Evolutionary conservation across 2,888 invertebrate genomes (phyloP), one percentile per base, ranked within the genome.

Genomic region (Mesopsocus fuscifrons): DNA sequence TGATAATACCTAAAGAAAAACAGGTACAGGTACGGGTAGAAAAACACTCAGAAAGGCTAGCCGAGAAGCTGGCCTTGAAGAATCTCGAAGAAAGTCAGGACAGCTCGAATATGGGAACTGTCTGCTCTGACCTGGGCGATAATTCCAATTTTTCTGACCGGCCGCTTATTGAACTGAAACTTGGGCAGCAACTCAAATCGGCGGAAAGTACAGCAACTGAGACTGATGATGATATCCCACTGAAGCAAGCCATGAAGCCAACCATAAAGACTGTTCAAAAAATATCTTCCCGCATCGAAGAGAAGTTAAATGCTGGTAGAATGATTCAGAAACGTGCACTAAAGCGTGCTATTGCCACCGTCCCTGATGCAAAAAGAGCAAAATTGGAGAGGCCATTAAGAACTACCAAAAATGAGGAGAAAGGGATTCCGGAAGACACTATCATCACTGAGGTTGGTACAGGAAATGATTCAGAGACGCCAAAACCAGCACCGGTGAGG

Each of bases 41-140:
- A 13, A 32, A 46, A 11, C 13, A 46, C 2, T 45, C 45, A 8
- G 48, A 49, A n/a, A 49, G 41, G 20, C 45, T 20, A 11, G 5
- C 20, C 13, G 33, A 23, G 16, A 44, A 44, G 20, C 16, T 31
- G 9, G 21, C 17, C 16, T n/a, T n/a, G n/a, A 32, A 15, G 13
- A 31, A 44, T 16, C 18, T 40, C 20, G 21, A 43, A 38, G 26
- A 26, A 11, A 6, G 6, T 6, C 8, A 18, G 5, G 38, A 5
- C 20, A 18, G 6, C 20, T 15, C 9, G 3, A 17, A 30, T 11
- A n/a, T 11, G 9, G 30, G n/a, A 30, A 30, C 9, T 15, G 33
- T 9, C 16, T 16, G 17, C 17, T 16, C 9, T 9, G 33, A 33
- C 15, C 17, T 9, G 5, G 15, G 16, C 16, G 33, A 33, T 33